Conservation (phyloP, 2,888 invertebrate species). For the Microchrysa polita region DNA sequence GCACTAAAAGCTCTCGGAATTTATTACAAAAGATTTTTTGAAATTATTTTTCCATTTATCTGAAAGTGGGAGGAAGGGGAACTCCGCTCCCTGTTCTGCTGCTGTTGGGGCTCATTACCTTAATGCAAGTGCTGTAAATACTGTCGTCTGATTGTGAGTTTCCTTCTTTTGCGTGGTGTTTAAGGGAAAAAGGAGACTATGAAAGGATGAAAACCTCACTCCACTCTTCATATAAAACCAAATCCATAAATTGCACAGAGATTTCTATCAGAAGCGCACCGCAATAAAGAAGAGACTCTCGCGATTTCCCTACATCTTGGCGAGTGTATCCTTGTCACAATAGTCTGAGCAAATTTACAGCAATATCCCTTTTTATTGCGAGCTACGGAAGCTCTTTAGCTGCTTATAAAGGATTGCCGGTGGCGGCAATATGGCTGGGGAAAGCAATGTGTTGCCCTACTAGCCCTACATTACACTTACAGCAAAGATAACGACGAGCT, state of each 20-base stretch:
- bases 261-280: not conserved
- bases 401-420: not conserved
- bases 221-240: not conserved
- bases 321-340: not conserved
- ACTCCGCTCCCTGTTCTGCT: not conserved
- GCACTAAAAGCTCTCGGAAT: too few species aligned
- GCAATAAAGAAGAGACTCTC: slow-evolving; percentile 10
- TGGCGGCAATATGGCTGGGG: slow-evolving; percentile 1
- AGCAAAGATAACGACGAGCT: too few species aligned
- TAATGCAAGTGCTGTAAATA: not conserved
- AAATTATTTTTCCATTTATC: too few species aligned
- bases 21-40: too few species aligned
- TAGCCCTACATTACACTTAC: too few species aligned
- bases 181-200: too few species aligned
- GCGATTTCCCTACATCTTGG: not conserved
- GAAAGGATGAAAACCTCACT: not conserved
- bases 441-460: not conserved
- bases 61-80: too few species aligned
- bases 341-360: not conserved
- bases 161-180: too few species aligned
- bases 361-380: not conserved
- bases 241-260: slow-evolving; percentile 9
- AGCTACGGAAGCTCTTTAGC: too few species aligned
- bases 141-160: not conserved
- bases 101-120: not conserved